A percentile compares a stretch with the other conserved stretches of the same genome.
Evolutionary conservation across 2,113 vertebrate species (phyloP).

Genomic region (Haliaeetus leucogaster): DNA sequence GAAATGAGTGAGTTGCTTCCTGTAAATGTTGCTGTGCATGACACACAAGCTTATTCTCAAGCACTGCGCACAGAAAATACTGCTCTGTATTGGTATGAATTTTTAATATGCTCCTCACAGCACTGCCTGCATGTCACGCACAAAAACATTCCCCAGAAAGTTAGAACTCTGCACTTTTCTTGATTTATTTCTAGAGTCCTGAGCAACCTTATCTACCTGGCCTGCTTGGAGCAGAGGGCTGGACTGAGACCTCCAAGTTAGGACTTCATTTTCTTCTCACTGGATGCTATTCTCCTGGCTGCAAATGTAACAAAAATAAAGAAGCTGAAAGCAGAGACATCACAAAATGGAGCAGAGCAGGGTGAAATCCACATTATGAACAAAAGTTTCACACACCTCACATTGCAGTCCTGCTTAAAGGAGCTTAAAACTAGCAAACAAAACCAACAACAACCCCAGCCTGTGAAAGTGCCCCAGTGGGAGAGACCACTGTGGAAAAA

Average conservation of each 20-base stretch:
- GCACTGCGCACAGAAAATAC: background rate
- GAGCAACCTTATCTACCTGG: background rate
- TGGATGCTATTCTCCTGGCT: background rate
- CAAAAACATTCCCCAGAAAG: conserved; percentile 1
- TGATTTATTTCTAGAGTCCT: conserved; percentile 6
- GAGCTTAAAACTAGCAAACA: background rate
- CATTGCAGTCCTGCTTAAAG: background rate
- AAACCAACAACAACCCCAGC: background rate
- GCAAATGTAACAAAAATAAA: background rate
- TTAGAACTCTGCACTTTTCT: background rate
- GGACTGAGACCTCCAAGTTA: background rate
- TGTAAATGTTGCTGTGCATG: background rate
- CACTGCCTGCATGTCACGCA: background rate
- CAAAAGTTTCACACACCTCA: background rate
- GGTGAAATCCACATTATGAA: background rate
- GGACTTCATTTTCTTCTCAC: background rate
- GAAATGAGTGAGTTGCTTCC: background rate
- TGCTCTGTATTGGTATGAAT: conserved; percentile 19
- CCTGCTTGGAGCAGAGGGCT: background rate
- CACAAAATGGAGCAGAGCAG: background rate
- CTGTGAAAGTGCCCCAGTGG: background rate
- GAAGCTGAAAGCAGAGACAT: background rate
- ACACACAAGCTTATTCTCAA: background rate
- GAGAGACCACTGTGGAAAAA: background rate
- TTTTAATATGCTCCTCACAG: conserved; percentile 18